Base-by-base conservation (phyloP, 2,888 invertebrate species). In the Mimachlamys varia region DNA sequence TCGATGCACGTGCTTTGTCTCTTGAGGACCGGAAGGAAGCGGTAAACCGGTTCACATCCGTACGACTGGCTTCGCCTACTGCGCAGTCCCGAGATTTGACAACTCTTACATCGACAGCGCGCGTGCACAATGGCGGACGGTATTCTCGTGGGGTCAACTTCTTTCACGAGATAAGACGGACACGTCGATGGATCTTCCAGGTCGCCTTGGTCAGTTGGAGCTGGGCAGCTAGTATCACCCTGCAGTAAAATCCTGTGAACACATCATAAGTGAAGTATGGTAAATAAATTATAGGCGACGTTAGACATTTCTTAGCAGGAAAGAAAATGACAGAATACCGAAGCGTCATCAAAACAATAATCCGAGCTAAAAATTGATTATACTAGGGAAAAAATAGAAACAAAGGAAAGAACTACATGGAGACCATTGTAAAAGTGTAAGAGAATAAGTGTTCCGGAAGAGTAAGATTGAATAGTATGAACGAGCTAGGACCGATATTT, bases 21-120 rank as follows among this genome's bases (percentile, higher is more conserved):
- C 33, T 76, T 76, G 12, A 76, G 76, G 33, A 76, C 76, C 27
- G 76, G 76, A 33, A 76, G 76, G 76, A 76, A 76, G 76, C 76
- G 76, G 33, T 76, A 76, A 1, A 76, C 76, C 12, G 76, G 76
- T 13, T 76, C 76, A 12, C 76, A 76, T 33, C 33, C 76, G 33
- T 76, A 76, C 7, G 33, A 33, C 2, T 76, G 76, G 33, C 76
- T 76, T 27, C 33, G 76, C 22, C 33, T 76, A 33, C n/a, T 19
- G 0, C 76, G 76, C 33, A 76, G 33, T 76, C 76, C 76, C 27
- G 76, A 22, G 27, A 76, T 76, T 27, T 76, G 76, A 76, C 76
- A 76, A 13, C 7, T 22, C 7, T 33, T 13, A 76, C 76, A 76
- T 27, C 76, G 27, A 33, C 76, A 76, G 10, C 33, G 27, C 12